phyloP scores from a whole-genome alignment of 2,888 invertebrate species.

The Drosophila greeni region DNA sequence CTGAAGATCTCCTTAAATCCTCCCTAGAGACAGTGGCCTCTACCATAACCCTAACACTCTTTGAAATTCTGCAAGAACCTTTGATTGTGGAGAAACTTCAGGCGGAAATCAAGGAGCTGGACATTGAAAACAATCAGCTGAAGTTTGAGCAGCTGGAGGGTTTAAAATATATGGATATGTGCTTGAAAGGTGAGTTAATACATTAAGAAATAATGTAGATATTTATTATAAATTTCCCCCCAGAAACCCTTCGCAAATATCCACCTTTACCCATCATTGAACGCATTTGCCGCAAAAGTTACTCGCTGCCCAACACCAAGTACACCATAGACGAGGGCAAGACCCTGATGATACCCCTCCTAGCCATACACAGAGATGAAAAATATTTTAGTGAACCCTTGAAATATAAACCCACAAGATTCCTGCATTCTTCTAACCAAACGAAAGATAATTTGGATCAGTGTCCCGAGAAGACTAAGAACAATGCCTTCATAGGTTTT shows the following conservation, averaged over 20 bases:
- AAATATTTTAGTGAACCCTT: conserved; percentile 78
- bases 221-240: not conserved
- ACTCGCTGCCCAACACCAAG: conserved; percentile 73
- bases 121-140: conserved; percentile 52
- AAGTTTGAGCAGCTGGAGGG: conserved; percentile 77
- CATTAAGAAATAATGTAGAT: rapidly evolving
- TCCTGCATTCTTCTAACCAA: conserved; percentile 65
- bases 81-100: conserved; percentile 76
- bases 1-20: conserved; percentile 69
- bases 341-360: conserved; percentile 75
- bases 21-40: conserved; percentile 78
- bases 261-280: conserved; percentile 78
- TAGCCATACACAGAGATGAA: conserved; percentile 79
- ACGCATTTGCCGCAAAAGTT: conserved; percentile 77
- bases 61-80: conserved; percentile 78
- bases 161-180: conserved; percentile 79
- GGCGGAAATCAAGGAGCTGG: conserved; percentile 73
- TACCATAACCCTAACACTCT: conserved; percentile 76
- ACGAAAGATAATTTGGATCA: conserved; percentile 47
- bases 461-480: conserved; percentile 4
- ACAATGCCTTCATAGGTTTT: conserved; percentile 73
- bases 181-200: conserved; percentile 75
- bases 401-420: conserved; percentile 79
- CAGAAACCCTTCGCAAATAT: conserved; percentile 79
- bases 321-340: conserved; percentile 76